Base-by-base conservation (phyloP, 2,797 vertebrate species). In the Myiotriccus ornatus region DNA sequence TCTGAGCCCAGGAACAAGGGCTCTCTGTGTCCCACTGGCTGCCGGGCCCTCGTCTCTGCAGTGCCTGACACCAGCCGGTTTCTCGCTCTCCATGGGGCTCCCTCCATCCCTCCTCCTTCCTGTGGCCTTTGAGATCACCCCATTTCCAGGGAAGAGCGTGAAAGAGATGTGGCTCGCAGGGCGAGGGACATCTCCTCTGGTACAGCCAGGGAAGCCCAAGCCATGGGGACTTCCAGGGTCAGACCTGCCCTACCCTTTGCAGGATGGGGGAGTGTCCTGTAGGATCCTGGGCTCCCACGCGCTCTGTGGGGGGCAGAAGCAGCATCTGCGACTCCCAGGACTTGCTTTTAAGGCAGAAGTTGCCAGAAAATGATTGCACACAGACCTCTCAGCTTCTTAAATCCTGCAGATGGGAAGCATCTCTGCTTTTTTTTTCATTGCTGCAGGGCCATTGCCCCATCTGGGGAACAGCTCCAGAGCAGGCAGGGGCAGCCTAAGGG, bases 1-100 rank as follows among this genome's bases (percentile, higher is more conserved):
- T 44, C 70, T 7, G 60, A 91, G 85, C 62, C 50, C 86, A 70
- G 76, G 37, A 84, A 94, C 93, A 96, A 93, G 89, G 84, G 93
- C 78, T 68, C 93, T 94, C 89, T 96, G 93, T 94, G 91, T 94
- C 47, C 87, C 0, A 2, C 49, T 0, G 53, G 41, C 89, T 82
- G 88, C 4, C 0, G 8, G 15, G 71, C 46, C 41, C 80, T 78
- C 1, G 3, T 2, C 74, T 64, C 91, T 30, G 78, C 95, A 84
- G 87, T 0, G 93, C 94, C 95, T 96, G 95, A 92, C 91, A 92
- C 94, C 86, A 74, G 68, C 65, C 17, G 1, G 22, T 27, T 89
- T 82, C 53, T 84, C 74, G 60, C 41, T 43, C 90, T 77, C 75
- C n/a, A 0, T 44, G 73, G 47, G 70, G 35, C 92, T 94, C 60